phyloP scores from a whole-genome alignment of 1,140 invertebrate species.

The Tenebrio molitor region DNA sequence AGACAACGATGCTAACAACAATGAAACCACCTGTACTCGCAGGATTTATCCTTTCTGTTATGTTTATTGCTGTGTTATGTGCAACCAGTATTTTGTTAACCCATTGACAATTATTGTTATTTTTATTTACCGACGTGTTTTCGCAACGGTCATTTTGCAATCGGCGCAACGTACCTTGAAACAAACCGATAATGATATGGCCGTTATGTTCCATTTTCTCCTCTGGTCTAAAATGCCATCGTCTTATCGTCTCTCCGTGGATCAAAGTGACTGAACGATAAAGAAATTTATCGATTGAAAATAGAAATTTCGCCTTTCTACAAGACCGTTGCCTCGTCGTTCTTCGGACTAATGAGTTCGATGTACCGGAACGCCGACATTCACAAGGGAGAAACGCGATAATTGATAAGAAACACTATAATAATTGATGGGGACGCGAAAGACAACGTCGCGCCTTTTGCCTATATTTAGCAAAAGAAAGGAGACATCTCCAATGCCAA shows the following conservation, averaged over 20 bases:
- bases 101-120: slow-evolving; percentile 11
- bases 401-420: background rate
- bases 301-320: slow-evolving; percentile 12
- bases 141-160: slow-evolving; percentile 12
- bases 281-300: slow-evolving; percentile 17
- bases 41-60: slow-evolving; percentile 7
- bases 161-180: background rate
- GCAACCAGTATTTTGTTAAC: slow-evolving; percentile 26
- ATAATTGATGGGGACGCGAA: slow-evolving; percentile 7
- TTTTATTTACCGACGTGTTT: background rate
- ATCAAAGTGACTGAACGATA: background rate
- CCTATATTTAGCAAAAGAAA: too few species aligned
- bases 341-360: slow-evolving; percentile 2
- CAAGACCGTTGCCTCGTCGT: background rate
- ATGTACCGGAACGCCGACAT: slow-evolving; percentile 9
- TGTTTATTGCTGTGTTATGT: background rate
- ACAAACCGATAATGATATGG: slow-evolving; percentile 1
- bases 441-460: background rate
- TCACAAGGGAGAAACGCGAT: slow-evolving; percentile 9
- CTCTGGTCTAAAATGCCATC: background rate
- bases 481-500: too few species aligned
- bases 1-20: background rate
- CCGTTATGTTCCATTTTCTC: slow-evolving; percentile 12
- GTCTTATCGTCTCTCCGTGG: background rate
- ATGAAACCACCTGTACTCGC: slow-evolving; percentile 20